Percentiles rank a stretch among this genome's conserved stretches.
phyloP scores from a whole-genome alignment of 2,113 vertebrate genomes.

The Hypomesus transpacificus region DNA sequence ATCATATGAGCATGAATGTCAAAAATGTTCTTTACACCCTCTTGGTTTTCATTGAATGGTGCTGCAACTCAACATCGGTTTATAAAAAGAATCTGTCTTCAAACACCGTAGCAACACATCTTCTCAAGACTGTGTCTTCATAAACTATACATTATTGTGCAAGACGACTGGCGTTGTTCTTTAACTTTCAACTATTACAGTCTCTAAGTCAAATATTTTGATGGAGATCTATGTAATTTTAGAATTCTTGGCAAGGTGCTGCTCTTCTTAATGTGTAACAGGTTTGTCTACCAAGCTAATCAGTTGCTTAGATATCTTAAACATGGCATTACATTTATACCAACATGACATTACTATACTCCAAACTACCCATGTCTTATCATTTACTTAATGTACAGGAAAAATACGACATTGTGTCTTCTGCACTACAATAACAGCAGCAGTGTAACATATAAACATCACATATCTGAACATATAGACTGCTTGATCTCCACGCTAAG shows the following conservation, averaged over 20 bases:
- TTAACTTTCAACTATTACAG: no score
- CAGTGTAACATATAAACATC: neutral
- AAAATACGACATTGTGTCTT: neutral
- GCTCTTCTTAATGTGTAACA: no score
- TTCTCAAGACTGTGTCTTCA: neutral
- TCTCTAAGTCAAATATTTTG: no score
- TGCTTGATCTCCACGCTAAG: neutral
- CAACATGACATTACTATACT: neutral
- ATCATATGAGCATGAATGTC: slow-evolving; percentile 60
- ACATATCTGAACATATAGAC: neutral
- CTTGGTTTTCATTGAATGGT: slow-evolving; percentile 57
- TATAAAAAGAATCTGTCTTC: slow-evolving; percentile 52
- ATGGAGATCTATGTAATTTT: no score
- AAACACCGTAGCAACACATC: slow-evolving; percentile 51
- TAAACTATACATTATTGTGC: no score
- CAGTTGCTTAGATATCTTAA: no score
- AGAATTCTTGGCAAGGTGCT: no score
- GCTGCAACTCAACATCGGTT: slow-evolving; percentile 27
- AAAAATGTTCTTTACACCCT: slow-evolving; percentile 60
- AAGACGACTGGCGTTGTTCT: no score
- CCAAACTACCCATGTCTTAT: neutral
- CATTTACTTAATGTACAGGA: neutral
- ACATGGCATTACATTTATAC: no score
- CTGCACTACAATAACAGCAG: neutral
- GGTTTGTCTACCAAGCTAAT: no score